Evolutionary conservation across 2,888 invertebrate genomes (phyloP).

Genomic region (Mythimna albipuncta): DNA sequence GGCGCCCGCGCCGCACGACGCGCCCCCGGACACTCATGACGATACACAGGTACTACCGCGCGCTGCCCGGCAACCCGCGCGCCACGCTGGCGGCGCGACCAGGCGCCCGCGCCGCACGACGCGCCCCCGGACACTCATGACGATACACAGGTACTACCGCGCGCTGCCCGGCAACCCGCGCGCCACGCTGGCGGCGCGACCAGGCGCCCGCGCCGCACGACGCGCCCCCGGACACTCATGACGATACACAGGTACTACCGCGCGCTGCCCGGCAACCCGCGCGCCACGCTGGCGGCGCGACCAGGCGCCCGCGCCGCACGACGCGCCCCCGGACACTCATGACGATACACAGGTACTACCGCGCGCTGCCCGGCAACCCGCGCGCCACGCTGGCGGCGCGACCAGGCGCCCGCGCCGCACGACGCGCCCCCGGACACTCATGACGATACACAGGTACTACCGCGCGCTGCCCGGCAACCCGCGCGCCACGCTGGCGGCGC

Average conservation of each 20-base stretch:
- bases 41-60: slow-evolving; percentile 93
- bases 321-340: slow-evolving; percentile 22
- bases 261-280: slow-evolving; percentile 96
- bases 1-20: slow-evolving; percentile 62
- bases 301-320: slow-evolving; percentile 59
- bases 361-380: slow-evolving; percentile 96
- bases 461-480: slow-evolving; percentile 97
- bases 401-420: slow-evolving; percentile 59
- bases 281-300: slow-evolving; percentile 92
- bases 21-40: not conserved
- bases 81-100: slow-evolving; percentile 92
- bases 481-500: slow-evolving; percentile 93
- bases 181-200: slow-evolving; percentile 92
- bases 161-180: slow-evolving; percentile 96
- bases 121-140: slow-evolving; percentile 15
- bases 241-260: slow-evolving; percentile 93
- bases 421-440: slow-evolving; percentile 27
- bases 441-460: slow-evolving; percentile 91
- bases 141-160: slow-evolving; percentile 93
- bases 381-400: slow-evolving; percentile 93
- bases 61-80: slow-evolving; percentile 96
- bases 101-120: slow-evolving; percentile 61
- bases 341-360: slow-evolving; percentile 92
- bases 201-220: slow-evolving; percentile 61
- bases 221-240: slow-evolving; percentile 17